Percentiles rank a stretch among this genome's conserved stretches.
These are phyloP conservation scores for Nycteola revayana DNA, from an alignment of 2,888 invertebrate species.

Conservation along the genomic window DNA sequence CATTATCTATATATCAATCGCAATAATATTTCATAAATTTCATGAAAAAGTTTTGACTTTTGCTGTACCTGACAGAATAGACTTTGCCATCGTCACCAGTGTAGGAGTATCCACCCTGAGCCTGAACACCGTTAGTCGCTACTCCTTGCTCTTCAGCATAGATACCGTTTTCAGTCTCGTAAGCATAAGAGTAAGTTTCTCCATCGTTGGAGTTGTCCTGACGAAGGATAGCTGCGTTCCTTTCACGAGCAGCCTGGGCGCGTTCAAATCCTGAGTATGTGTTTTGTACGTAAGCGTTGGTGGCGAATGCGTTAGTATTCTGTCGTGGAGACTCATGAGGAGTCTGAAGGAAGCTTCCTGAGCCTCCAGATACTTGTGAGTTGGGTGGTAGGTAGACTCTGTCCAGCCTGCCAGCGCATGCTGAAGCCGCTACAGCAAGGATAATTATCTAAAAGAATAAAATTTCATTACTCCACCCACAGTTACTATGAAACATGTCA, in stretches of 20 bases:
- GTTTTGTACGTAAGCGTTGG: conserved; percentile 12
- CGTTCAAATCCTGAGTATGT: conserved; percentile 42
- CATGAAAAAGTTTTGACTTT: too few species aligned
- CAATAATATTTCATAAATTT: too few species aligned
- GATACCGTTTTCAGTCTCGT: conserved; percentile 72
- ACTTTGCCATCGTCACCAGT: conserved; percentile 72
- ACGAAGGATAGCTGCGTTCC: conserved; percentile 66
- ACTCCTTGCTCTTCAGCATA: conserved; percentile 67
- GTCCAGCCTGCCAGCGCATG: conserved; percentile 63
- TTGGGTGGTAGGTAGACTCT: conserved; percentile 65
- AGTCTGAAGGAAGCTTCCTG: conserved; percentile 27
- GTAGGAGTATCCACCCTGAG: conserved; percentile 68
- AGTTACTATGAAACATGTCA: too few species aligned
- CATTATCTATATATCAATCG: too few species aligned
- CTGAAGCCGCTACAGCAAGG: conserved; percentile 48
- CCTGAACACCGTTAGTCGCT: conserved; percentile 67
- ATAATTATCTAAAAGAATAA: conserved; percentile 54
- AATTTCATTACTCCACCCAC: neutral
- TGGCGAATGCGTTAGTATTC: conserved; percentile 12
- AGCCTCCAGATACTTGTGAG: conserved; percentile 35
- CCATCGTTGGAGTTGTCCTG: conserved; percentile 65
- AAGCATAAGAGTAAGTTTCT: conserved; percentile 60
- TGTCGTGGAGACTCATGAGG: conserved; percentile 25
- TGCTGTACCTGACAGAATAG: conserved; percentile 68
- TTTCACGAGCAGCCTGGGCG: conserved; percentile 62